These are phyloP conservation scores for Orchesella flavescens DNA, from an alignment of 2,888 invertebrate species.

Conservation along the genomic window DNA sequence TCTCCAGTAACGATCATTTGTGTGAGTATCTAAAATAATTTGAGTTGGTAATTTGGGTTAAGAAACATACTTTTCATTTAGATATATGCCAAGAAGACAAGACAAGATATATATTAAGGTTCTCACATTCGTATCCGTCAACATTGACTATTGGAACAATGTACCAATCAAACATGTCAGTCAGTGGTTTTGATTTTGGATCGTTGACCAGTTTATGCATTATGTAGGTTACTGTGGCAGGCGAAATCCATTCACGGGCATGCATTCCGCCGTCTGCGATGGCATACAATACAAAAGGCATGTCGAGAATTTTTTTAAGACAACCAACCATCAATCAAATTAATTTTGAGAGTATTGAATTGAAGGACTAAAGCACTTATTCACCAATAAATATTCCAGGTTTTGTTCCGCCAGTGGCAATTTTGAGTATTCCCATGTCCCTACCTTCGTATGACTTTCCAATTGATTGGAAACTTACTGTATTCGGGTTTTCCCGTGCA, in stretches of 20 bases:
- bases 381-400: conserved; percentile 75
- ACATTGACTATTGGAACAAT: conserved; percentile 86
- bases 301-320: neutral
- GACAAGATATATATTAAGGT: too few relatives aligned
- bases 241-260: conserved; percentile 82
- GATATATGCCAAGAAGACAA: too few relatives aligned
- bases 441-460: conserved; percentile 73
- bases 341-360: too few relatives aligned
- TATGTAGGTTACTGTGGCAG: conserved; percentile 70
- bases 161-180: conserved; percentile 79
- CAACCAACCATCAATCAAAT: too few relatives aligned
- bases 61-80: too few relatives aligned
- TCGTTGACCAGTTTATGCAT: conserved; percentile 66
- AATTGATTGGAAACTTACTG: conserved; percentile 71
- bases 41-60: too few relatives aligned
- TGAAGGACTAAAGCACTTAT: too few relatives aligned
- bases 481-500: conserved; percentile 62
- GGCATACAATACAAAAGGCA: neutral
- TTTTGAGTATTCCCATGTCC: conserved; percentile 73
- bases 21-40: conserved; percentile 79
- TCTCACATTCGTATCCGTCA: conserved; percentile 85
- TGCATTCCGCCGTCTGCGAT: conserved; percentile 79
- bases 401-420: conserved; percentile 73
- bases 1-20: conserved; percentile 85
- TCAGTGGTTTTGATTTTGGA: conserved; percentile 73